Base-by-base conservation (phyloP, 1,140 invertebrate genomes). In the Galleria mellonella region DNA sequence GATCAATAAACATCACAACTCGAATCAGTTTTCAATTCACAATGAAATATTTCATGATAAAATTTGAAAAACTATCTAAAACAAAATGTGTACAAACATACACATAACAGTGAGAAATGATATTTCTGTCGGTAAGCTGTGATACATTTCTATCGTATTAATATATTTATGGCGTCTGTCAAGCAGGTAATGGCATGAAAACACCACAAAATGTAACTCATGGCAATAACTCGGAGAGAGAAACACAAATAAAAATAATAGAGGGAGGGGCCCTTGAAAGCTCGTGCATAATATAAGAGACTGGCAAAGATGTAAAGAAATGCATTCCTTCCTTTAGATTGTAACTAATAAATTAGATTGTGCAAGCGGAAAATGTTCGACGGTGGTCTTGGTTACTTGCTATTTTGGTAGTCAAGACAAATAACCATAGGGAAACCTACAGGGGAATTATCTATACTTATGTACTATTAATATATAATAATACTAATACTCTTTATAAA, bases 121-220 rank as follows among this genome's bases (percentile, higher is more conserved):
- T 61, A 62, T 56, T 44, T 62, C 54, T 57, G 43, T 4, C 39
- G 52, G 39, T 57, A 64, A 71, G 66, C 65, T 37, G 45, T 50
- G 56, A 57, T 55, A 62, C 67, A 78, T 66, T 60, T 59, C 55
- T 55, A 53, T 62, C 47, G 38, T 66, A 67, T 67, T 74, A 72
- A 74, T 72, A 73, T 82, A 79, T 77, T 77, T 76, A 83, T 76
- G 66, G 52, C 55, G 54, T 59, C 70, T 71, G 68, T 74, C 70
- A 67, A 39, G 52, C 74, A 78, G 75, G 76, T 83, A 83, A 81
- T 81, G 73, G 71, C 51, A 79, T 68, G 76, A 81, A 83, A 73
- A 76, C 70, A 78, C 73, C 72, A 62, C 69, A 62, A 59, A 68
- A 62, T 56, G 62, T 68, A 56, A 49, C 55, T 59, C 40, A 49